Base-by-base conservation (phyloP, 2,113 vertebrate species). In the Gambusia holbrooki region DNA sequence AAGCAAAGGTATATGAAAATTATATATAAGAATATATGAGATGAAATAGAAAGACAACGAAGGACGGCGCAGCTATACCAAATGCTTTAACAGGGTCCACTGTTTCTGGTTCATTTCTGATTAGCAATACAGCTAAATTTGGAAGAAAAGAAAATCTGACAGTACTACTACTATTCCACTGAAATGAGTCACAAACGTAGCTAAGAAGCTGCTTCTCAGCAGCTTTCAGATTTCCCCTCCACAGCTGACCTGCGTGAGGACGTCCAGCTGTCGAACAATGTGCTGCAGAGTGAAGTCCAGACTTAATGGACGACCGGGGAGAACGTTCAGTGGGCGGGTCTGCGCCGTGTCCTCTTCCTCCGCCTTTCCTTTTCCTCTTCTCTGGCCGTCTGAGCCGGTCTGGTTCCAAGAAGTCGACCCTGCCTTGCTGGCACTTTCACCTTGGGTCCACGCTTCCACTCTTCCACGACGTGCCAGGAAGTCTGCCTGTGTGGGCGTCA, bases 201-300 rank as follows among this genome's bases (percentile, higher is more conserved):
- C 45, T 14, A 19, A 17, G 17, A 19, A 19, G 17, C 45, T 48
- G 45, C 17, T 19, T 48, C 5, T 48, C 17, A 48, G 45, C 17
- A 48, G 45, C 45, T 48, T 15, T 19, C 45, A 48, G 45, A 42
- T 19, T 48, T 48, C 45, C 45, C 45, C 0, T 19, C 5, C n/a
- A 32, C n/a, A 32, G 74, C 84, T 91, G 73, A 98, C 98, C 91
- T 97, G 95, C 10, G 96, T 98, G 88, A 99, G 89, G 70, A 98
- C 84, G 48, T 95, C 95, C 84, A 99, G 89, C 82, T 98, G 97
- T 1, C 95, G 94, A 74, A 98, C 94, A n/a, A 98, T 96, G 61
- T 96, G 93, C 71, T 92, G 93, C 80, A 99, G 86, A 0, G 95
- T 95, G 0, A 87, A 91, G 7, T 92, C 86, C 86, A 98, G 48